Base-by-base conservation (phyloP, 92 coral and sea anemone species). In the Galaxea fascicularis region DNA sequence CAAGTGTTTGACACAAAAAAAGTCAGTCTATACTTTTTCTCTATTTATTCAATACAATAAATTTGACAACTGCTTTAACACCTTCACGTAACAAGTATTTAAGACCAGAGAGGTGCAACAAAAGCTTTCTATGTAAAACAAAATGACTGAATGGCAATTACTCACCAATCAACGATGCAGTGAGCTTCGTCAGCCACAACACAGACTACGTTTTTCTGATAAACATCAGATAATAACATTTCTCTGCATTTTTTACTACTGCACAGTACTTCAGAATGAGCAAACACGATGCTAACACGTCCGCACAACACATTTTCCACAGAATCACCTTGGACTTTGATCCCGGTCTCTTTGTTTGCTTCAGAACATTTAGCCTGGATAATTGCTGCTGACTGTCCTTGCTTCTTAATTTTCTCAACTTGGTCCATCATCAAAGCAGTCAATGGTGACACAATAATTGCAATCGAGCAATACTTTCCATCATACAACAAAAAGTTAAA, bases 251-350 rank as follows among this genome's bases (percentile, higher is more conserved):
- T 59, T 24, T 79, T 65, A 44, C 46, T 65, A 44, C 84, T 65
- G 56, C 73, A 46, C 12, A 63, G 52, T n/a, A 65, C 65, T 59
- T 59, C 84, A 20, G 75, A 31, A 74, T 68, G 77, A 44, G 77
- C 49, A 67, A 49, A 80, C 85, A 80, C 56, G 77, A 80, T 80
- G 85, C 85, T 59, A 20, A 59, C 65, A 59, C 30, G 65, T 59
- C 65, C 65, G 21, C 65, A n/a, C 4, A 59, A 59, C 65, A 59
- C 65, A 59, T 59, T 59, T 20, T 59, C 65, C 65, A 59, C 25
- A 59, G 65, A 59, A 59, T 59, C 65, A 59, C 65, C 65, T 14
- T 59, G 65, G 8, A 59, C 65, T 46, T 69, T 75, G 18, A 59
- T 59, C 65, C n/a, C 65, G 18, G 21, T 10, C 0, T 59, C 65